Conservation (phyloP, 1,140 invertebrate genomes). For the Pomacea maculata region DNA sequence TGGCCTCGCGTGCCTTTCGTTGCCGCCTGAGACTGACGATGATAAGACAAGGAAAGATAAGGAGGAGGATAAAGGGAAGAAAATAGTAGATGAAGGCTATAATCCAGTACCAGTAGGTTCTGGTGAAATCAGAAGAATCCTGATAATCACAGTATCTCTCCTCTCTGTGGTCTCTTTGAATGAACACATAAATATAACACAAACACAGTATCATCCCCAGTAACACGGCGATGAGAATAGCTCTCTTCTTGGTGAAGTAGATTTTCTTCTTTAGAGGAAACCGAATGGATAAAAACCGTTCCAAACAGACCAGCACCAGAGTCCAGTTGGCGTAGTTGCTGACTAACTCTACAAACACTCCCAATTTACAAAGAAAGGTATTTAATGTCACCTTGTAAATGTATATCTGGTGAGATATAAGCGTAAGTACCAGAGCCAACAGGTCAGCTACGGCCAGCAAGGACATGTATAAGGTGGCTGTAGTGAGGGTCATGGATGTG, state of each 20-base stretch:
- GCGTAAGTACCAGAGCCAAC: slow-evolving; percentile 37
- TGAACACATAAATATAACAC: slow-evolving; percentile 19
- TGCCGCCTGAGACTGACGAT: slow-evolving; percentile 8
- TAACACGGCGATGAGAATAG: slow-evolving; percentile 20
- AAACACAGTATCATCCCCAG: slow-evolving; percentile 14
- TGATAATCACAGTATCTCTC: background rate
- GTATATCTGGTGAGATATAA: slow-evolving; percentile 38
- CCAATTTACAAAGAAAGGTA: background rate
- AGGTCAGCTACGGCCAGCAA: slow-evolving; percentile 42
- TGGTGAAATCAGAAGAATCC: background rate
- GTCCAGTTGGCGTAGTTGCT: slow-evolving; percentile 45
- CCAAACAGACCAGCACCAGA: slow-evolving; percentile 45
- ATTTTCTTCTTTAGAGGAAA: slow-evolving; percentile 44
- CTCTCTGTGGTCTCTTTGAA: background rate
- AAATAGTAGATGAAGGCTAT: slow-evolving; percentile 4
- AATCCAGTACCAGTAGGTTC: slow-evolving; percentile 20
- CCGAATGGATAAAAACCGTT: slow-evolving; percentile 48
- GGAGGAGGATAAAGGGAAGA: slow-evolving; percentile 18
- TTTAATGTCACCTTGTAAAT: background rate
- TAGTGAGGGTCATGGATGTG: slow-evolving; percentile 39
- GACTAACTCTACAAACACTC: background rate
- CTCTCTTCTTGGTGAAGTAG: slow-evolving; percentile 36
- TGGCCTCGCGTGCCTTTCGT: background rate
- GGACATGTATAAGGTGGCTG: slow-evolving; percentile 48
- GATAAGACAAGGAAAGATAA: slow-evolving; percentile 23